Conservation (phyloP, 1,140 invertebrate species). For the Gryllus bimaculatus region DNA sequence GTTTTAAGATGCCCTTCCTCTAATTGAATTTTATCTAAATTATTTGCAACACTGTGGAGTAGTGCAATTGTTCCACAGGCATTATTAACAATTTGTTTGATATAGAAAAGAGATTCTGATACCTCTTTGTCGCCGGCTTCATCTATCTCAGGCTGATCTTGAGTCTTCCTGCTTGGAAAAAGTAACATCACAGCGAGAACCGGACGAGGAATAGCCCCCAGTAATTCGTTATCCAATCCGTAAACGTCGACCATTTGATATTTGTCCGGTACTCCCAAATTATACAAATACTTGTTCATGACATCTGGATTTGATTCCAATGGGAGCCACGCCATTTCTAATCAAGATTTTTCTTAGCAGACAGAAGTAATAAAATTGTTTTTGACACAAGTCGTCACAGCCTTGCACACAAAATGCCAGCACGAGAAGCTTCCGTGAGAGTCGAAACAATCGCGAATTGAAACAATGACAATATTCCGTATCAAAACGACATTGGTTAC, state of each 20-base stretch:
- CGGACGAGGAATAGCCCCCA: slow-evolving; percentile 74
- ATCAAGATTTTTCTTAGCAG: background rate
- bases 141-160: background rate
- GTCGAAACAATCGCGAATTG: too few relatives aligned
- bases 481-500: too few relatives aligned
- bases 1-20: slow-evolving; percentile 64
- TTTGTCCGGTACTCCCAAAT: slow-evolving; percentile 68
- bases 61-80: slow-evolving; percentile 92
- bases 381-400: too few relatives aligned
- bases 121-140: slow-evolving; percentile 41
- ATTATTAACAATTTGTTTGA: slow-evolving; percentile 89
- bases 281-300: slow-evolving; percentile 61
- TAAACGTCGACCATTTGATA: slow-evolving; percentile 83
- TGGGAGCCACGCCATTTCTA: slow-evolving; percentile 51
- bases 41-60: slow-evolving; percentile 73
- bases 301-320: slow-evolving; percentile 88
- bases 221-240: slow-evolving; percentile 73
- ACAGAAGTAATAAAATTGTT: background rate
- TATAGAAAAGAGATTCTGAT: slow-evolving; percentile 65
- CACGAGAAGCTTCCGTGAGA: too few relatives aligned
- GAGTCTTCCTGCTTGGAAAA: slow-evolving; percentile 71
- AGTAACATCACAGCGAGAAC: slow-evolving; percentile 75
- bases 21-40: slow-evolving; percentile 53
- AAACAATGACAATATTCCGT: too few relatives aligned
- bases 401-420: too few relatives aligned